These are phyloP conservation scores for Bedellia somnulentella DNA, from an alignment of 2,888 invertebrate species.

Conservation along the genomic window DNA sequence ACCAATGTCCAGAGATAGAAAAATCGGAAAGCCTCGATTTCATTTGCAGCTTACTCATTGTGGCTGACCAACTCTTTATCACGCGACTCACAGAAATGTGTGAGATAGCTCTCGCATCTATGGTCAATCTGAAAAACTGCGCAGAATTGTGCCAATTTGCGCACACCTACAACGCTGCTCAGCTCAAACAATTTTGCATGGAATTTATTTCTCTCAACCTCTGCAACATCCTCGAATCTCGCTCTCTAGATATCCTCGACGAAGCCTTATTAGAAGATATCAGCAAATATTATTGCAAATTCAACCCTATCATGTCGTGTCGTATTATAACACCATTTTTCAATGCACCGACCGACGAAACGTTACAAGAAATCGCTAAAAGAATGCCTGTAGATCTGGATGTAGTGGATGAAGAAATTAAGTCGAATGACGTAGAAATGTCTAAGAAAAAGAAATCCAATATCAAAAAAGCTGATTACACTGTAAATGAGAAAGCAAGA, in stretches of 20 bases:
- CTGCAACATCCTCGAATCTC: slow-evolving; percentile 68
- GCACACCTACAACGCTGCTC: slow-evolving; percentile 71
- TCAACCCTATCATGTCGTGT: slow-evolving; percentile 62
- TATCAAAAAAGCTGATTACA: slow-evolving; percentile 47
- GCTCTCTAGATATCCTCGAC: slow-evolving; percentile 66
- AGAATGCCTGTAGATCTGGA: slow-evolving; percentile 44
- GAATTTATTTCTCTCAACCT: slow-evolving; percentile 79
- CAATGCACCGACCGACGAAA: slow-evolving; percentile 64
- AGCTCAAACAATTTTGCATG: slow-evolving; percentile 72
- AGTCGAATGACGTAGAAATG: slow-evolving; percentile 40
- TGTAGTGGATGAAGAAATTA: slow-evolving; percentile 50
- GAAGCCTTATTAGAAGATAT: slow-evolving; percentile 65
- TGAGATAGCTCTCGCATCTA: slow-evolving; percentile 65
- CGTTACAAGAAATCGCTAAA: slow-evolving; percentile 37
- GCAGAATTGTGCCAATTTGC: slow-evolving; percentile 77
- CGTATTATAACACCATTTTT: slow-evolving; percentile 71
- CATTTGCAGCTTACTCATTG: slow-evolving; percentile 72
- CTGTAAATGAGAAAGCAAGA: slow-evolving; percentile 39
- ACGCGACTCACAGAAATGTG: slow-evolving; percentile 71
- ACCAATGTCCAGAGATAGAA: slow-evolving; percentile 61
- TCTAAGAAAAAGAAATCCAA: slow-evolving; percentile 37
- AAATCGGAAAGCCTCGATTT: slow-evolving; percentile 69
- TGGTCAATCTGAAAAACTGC: slow-evolving; percentile 74
- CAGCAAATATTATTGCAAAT: slow-evolving; percentile 66
- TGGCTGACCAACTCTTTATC: slow-evolving; percentile 81